Conservation (phyloP, 37 sponge, comb jelly and placozoan species). For the Ephydatia muelleri region DNA sequence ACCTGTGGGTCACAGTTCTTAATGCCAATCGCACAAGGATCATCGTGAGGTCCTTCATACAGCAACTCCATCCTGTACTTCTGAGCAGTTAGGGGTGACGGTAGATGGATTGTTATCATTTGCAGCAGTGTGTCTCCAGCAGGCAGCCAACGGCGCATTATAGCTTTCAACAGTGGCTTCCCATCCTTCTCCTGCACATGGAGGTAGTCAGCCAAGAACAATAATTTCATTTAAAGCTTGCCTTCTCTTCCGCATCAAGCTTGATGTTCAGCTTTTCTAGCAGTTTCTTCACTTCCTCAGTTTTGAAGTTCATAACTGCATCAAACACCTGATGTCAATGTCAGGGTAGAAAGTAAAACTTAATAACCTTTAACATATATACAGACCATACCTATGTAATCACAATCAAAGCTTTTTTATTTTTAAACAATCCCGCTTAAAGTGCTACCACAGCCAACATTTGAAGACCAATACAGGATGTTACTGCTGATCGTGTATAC, state of each 20-base stretch:
- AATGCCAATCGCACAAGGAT: constrained; percentile 87
- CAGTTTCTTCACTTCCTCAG: constrained; percentile 82
- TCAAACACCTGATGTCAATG: constrained; percentile 92
- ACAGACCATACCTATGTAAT: no score
- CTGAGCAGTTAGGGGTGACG: constrained; percentile 98
- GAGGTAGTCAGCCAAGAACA: not conserved
- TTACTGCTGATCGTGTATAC: no score
- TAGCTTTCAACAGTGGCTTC: constrained; percentile 48
- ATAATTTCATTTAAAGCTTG: not conserved
- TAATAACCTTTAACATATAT: no score
- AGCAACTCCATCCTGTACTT: constrained; percentile 96
- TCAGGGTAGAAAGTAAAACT: no score
- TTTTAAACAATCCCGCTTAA: no score
- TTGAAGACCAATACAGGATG: no score
- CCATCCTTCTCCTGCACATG: constrained; percentile 57
- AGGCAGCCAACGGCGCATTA: constrained; percentile 81
- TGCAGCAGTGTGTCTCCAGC: constrained; percentile 94
- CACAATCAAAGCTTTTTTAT: no score
- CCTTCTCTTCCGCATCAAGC: constrained; percentile 77
- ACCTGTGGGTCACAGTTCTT: constrained; percentile 95
- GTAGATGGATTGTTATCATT: constrained; percentile 98
- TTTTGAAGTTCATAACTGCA: constrained; percentile 94
- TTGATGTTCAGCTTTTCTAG: constrained; percentile 87
- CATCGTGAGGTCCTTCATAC: constrained; percentile 98
- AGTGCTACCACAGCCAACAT: no score